These are phyloP conservation scores for Malurus splendens DNA, from an alignment of 2,797 vertebrate genomes.

Conservation along the genomic window DNA sequence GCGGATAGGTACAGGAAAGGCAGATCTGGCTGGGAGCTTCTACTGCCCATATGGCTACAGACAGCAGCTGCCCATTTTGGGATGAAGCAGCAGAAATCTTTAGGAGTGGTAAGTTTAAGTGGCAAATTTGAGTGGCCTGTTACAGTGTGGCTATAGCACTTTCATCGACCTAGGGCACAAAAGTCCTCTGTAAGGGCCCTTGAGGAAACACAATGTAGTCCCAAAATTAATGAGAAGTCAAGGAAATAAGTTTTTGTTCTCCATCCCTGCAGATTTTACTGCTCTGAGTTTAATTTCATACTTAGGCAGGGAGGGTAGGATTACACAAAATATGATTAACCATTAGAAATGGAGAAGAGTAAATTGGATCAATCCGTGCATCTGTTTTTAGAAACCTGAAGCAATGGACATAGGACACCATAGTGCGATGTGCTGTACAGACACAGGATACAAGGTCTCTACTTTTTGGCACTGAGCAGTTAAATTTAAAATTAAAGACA, in stretches of 20 bases:
- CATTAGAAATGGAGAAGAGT: conserved; percentile 21
- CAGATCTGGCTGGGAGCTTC: not conserved
- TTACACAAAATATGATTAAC: conserved; percentile 28
- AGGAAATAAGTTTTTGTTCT: not conserved
- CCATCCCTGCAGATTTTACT: not conserved
- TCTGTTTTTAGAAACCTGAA: conserved; percentile 7
- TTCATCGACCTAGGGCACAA: not conserved
- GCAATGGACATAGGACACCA: not conserved
- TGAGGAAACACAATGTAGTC: not conserved
- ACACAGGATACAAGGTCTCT: not conserved
- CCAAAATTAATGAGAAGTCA: not conserved
- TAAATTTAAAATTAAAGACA: not conserved
- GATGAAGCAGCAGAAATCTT: not conserved
- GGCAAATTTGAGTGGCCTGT: not conserved
- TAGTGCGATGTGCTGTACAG: not conserved
- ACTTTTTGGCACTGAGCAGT: not conserved
- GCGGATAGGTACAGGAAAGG: not conserved
- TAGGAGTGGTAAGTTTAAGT: not conserved
- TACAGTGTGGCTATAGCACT: not conserved
- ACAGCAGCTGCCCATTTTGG: not conserved
- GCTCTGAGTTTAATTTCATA: not conserved
- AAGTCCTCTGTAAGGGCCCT: not conserved
- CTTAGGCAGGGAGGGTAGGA: not conserved
- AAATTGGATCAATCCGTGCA: not conserved
- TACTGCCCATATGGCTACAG: not conserved